Evolutionary conservation across 37 sponge, comb jelly and placozoan genomes (phyloP).

Genomic region (Haliclona indistincta): DNA sequence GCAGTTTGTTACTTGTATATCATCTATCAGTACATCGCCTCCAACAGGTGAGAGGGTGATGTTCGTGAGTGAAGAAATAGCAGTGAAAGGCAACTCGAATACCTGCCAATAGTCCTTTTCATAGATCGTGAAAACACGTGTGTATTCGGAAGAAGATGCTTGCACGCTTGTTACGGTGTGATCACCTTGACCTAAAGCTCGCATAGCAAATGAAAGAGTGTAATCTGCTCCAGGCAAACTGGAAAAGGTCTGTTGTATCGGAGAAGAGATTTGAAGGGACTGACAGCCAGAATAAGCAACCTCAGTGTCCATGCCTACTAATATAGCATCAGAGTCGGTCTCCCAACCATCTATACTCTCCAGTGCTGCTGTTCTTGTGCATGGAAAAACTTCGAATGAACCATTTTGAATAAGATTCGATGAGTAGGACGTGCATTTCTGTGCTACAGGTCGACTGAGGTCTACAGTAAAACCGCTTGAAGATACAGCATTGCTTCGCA

Average conservation of each 20-base stretch:
- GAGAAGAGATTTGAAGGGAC: constrained; percentile 17
- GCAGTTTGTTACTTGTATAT: constrained; percentile 22
- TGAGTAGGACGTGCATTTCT: constrained; percentile 2
- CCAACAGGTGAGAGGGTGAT: constrained; percentile 7
- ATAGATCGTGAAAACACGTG: no score
- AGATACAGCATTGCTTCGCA: constrained; percentile 13
- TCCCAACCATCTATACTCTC: neutral
- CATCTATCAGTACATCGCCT: constrained; percentile 26
- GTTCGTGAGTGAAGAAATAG: neutral
- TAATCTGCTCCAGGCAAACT: constrained; percentile 22
- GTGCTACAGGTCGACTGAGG: constrained; percentile 15
- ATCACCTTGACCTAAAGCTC: no score
- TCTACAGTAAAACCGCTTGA: constrained; percentile 48
- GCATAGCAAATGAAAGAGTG: constrained; percentile 3
- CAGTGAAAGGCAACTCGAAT: constrained; percentile 26
- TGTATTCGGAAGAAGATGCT: no score
- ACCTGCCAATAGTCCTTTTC: constrained; percentile 21
- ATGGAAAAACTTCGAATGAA: neutral
- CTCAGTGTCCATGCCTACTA: no score
- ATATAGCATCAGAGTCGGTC: neutral
- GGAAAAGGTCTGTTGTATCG: constrained; percentile 29
- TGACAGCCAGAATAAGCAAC: constrained; percentile 38
- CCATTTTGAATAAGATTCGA: neutral
- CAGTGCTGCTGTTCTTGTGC: neutral
- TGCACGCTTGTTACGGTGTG: no score